phyloP scores from a whole-genome alignment of 2,113 vertebrate species.

The Pantherophis guttatus region DNA sequence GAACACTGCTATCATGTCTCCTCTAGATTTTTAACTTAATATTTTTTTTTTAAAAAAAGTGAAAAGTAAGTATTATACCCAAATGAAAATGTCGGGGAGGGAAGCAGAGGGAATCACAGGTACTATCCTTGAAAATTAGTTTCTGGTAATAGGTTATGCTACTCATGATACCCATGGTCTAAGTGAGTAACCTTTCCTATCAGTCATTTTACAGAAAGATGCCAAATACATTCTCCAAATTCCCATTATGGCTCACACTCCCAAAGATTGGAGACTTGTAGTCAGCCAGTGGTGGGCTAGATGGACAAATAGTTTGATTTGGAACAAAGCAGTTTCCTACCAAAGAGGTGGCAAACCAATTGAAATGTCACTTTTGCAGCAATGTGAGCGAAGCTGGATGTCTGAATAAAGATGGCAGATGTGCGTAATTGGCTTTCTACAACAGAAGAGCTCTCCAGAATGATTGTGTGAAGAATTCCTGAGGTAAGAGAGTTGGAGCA shows the following conservation, averaged over 20 bases:
- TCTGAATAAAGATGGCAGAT: not conserved
- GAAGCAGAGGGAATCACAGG: not conserved
- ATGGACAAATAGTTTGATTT: not conserved
- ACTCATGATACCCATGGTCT: not conserved
- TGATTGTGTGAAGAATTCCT: not conserved
- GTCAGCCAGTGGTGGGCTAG: not conserved
- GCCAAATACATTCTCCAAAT: not conserved
- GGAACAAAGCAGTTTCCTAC: not conserved
- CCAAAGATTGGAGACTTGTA: not conserved
- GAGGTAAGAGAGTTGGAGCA: not conserved
- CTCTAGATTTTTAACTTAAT: too few species aligned
- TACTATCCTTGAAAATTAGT: not conserved
- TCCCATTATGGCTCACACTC: not conserved
- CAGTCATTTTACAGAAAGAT: not conserved
- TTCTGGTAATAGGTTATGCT: not conserved
- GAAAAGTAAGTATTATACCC: not conserved
- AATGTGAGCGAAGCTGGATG: too few species aligned
- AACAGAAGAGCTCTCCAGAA: not conserved
- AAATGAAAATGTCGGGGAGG: not conserved
- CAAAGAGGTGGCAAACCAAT: too few species aligned
- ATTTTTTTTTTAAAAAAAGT: too few species aligned
- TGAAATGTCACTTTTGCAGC: not conserved
- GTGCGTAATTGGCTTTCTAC: not conserved
- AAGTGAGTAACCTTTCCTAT: not conserved
- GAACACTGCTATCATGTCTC: too few species aligned